Evolutionary conservation across 2,797 vertebrate genomes (phyloP).

Genomic region (Hypotaenidia okinawae): DNA sequence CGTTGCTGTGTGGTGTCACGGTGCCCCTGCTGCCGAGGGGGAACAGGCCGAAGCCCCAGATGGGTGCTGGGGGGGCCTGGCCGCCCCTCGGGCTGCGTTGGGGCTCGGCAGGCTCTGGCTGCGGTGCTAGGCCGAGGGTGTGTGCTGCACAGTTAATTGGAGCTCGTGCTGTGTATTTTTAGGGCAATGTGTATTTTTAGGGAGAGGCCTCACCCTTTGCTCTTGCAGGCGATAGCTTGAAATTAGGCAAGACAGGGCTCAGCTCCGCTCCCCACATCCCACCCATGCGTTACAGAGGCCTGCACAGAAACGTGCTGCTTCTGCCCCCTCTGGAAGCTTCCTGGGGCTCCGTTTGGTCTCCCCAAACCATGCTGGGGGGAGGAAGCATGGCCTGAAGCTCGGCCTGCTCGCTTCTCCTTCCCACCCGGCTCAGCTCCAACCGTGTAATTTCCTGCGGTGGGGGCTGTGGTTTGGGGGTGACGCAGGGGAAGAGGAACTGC

Average conservation of each 20-base stretch:
- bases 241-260: not conserved
- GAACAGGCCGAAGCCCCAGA: fast-evolving
- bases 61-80: not conserved
- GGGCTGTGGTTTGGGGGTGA: fast-evolving
- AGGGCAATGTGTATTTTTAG: constrained; percentile 63
- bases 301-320: fast-evolving
- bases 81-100: fast-evolving
- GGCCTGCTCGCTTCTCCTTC: not conserved
- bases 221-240: not conserved
- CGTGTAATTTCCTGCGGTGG: not conserved
- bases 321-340: not conserved
- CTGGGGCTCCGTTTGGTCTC: not conserved
- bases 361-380: fast-evolving
- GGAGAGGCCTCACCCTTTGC: constrained; percentile 54
- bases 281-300: not conserved
- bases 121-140: not conserved
- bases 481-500: not conserved
- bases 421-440: not conserved
- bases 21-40: not conserved
- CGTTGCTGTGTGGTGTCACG: fast-evolving
- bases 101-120: not conserved
- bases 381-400: not conserved
- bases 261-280: not conserved
- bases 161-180: constrained; percentile 48
- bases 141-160: not conserved